Evolutionary conservation across 2,888 invertebrate genomes (phyloP), one percentile per base, ranked within the genome.

Genomic region (Erebia palarica): DNA sequence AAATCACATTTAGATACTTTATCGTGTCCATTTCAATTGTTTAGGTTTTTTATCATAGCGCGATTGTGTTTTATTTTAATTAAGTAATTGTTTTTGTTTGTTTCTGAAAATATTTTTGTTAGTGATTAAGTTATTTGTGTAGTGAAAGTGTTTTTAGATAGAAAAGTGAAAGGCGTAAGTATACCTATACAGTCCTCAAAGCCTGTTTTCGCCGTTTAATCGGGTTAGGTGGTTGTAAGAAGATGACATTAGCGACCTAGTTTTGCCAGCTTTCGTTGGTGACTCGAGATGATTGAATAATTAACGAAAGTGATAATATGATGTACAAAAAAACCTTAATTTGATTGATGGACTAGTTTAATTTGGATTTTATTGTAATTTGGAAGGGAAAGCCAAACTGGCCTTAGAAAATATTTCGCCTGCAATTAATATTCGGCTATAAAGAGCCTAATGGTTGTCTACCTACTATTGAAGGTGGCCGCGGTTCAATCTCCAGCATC

Each of bases 141-240:
- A 89, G 92, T 90, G 92, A 91, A 92, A 92, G 92, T 91, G 88
- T 79, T 85, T 80, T 77, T 82, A 82, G 82, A 80, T 84, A 79
- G 85, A 88, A 87, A 88, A 92, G 92, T 92, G 92, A 92, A 92
- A 92, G 92, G 89, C 77, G 79, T 78, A 74, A 77, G 51, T 36
- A 36, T 36, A 36, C 36, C 51, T 7, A 8, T 14, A 14, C 74
- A 75, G 73, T 84, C 82, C 81, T 81, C 75, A 71, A 73, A 84
- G 85, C 83, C 79, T 81, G 85, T 84, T 82, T 81, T 81, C 78
- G 78, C 77, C 72, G 58, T 75, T 63, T 81, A 82, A 84, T 84
- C 81, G 78, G 79, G 83, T 81, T 82, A 80, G 82, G 82, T 80
- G 81, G 78, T 81, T 78, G 78, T 77, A 75, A 75, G 79, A 79